phyloP scores from a whole-genome alignment of 2,797 vertebrate genomes.

The Coccyzus lansbergi region DNA sequence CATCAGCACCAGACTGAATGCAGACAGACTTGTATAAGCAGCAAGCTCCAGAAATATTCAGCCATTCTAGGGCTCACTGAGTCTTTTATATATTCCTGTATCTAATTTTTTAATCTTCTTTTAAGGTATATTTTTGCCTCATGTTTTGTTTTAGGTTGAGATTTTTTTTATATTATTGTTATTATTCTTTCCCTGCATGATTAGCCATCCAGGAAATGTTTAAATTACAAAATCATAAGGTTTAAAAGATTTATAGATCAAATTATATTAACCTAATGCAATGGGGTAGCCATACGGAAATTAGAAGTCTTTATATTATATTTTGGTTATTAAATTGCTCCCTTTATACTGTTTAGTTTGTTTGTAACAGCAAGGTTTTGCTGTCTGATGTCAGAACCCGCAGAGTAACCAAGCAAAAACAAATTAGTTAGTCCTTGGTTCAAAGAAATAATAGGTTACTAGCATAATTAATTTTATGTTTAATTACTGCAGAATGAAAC shows the following conservation, averaged over 20 bases:
- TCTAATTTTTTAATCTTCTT: slow-evolving; percentile 51
- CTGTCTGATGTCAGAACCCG: slow-evolving; percentile 71
- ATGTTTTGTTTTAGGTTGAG: slow-evolving; percentile 55
- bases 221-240: slow-evolving; percentile 82
- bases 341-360: slow-evolving; percentile 74
- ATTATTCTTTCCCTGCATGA: slow-evolving; percentile 76
- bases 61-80: slow-evolving; percentile 16
- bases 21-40: slow-evolving; percentile 60
- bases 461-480: slow-evolving; percentile 87
- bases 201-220: slow-evolving; percentile 84
- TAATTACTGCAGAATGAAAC: slow-evolving; percentile 85
- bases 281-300: slow-evolving; percentile 80
- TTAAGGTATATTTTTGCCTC: slow-evolving; percentile 72
- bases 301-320: slow-evolving; percentile 78
- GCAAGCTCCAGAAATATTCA: slow-evolving; percentile 59
- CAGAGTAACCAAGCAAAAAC: slow-evolving; percentile 79
- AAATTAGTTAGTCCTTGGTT: slow-evolving; percentile 82
- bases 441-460: slow-evolving; percentile 83
- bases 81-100: slow-evolving; percentile 7
- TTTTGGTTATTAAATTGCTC: slow-evolving; percentile 78
- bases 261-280: slow-evolving; percentile 82
- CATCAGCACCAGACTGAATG: slow-evolving; percentile 46
- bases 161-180: neutral
- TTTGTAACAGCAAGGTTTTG: slow-evolving; percentile 69
- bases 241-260: slow-evolving; percentile 82